These are phyloP conservation scores for Agrilus planipennis DNA, from an alignment of 1,140 invertebrate species.

Conservation along the genomic window DNA sequence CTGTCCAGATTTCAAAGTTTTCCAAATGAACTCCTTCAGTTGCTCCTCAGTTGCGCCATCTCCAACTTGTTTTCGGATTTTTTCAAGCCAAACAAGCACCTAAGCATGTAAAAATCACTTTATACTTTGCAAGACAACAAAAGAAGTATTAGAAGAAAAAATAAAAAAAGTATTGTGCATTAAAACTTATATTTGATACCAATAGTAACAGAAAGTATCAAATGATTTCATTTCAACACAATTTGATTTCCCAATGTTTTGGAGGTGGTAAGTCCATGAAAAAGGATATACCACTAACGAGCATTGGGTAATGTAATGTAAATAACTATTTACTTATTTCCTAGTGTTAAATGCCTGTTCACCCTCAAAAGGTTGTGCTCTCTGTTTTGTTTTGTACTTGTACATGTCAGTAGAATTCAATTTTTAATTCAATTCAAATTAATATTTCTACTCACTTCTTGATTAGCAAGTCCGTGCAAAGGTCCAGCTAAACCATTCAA, in stretches of 20 bases:
- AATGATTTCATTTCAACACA: constrained; percentile 2
- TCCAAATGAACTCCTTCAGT: constrained; percentile 77
- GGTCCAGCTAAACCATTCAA: constrained; percentile 82
- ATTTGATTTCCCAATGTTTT: constrained; percentile 11
- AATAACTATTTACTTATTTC: no score
- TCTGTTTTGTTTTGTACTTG: no score
- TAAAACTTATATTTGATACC: not conserved
- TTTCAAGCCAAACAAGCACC: constrained; percentile 65
- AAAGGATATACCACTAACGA: constrained; percentile 6
- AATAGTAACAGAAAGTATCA: not conserved
- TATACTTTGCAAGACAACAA: not conserved
- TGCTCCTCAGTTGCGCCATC: constrained; percentile 62
- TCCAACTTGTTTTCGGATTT: constrained; percentile 55
- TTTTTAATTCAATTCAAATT: constrained; percentile 3
- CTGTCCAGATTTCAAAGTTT: constrained; percentile 76
- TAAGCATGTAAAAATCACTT: constrained; percentile 21
- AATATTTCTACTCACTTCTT: constrained; percentile 44
- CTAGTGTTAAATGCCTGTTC: no score
- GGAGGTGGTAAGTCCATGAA: constrained; percentile 9
- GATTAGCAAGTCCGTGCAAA: constrained; percentile 82
- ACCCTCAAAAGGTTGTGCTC: no score
- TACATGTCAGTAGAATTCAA: no score
- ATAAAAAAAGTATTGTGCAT: not conserved
- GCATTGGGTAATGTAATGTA: constrained; percentile 2
- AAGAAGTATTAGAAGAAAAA: no score